These are phyloP conservation scores for Neopipo cinnamomea DNA, from an alignment of 2,113 vertebrate genomes.

Conservation along the genomic window DNA sequence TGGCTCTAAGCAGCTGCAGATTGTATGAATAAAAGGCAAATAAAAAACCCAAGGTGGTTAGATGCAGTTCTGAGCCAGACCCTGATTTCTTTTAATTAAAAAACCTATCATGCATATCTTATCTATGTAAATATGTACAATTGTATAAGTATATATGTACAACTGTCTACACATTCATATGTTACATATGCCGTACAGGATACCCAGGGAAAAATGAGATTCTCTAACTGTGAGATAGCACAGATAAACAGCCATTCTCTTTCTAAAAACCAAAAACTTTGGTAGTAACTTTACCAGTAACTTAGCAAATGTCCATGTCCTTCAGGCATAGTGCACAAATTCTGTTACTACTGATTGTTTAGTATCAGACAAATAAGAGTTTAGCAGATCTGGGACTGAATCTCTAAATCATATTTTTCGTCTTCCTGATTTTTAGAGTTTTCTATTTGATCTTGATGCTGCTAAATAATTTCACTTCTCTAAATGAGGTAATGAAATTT, in stretches of 20 bases:
- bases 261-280: neutral
- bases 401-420: neutral
- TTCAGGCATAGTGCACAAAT: neutral
- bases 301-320: neutral
- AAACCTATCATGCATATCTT: neutral
- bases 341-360: neutral
- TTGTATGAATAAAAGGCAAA: neutral
- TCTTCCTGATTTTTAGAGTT: neutral
- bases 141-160: fast-evolving
- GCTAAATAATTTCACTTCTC: neutral
- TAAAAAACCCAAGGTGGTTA: neutral
- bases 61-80: neutral
- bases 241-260: neutral
- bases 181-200: neutral
- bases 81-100: neutral
- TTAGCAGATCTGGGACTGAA: neutral
- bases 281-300: too few species aligned
- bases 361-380: neutral
- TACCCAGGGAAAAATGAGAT: neutral
- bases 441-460: neutral
- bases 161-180: neutral
- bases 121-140: neutral
- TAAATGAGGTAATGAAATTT: neutral
- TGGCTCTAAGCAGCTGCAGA: neutral
- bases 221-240: neutral